Evolutionary conservation across 2,113 vertebrate species (phyloP).

Genomic region (Etia nguti): DNA sequence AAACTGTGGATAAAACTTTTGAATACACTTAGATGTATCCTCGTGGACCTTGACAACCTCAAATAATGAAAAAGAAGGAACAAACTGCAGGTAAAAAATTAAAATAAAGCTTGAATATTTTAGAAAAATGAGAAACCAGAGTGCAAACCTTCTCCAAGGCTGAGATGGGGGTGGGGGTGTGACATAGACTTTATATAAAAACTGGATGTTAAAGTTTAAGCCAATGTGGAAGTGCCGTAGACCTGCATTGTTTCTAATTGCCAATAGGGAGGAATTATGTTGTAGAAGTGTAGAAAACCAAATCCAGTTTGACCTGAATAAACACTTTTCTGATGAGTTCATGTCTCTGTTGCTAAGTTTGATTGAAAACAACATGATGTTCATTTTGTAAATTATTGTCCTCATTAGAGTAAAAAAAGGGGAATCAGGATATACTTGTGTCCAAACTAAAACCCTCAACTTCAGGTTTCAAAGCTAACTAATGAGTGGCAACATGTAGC

Average conservation of each 20-base stretch:
- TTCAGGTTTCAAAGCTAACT: background rate
- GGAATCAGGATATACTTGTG: background rate
- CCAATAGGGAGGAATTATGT: background rate
- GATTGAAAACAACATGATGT: background rate
- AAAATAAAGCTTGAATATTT: background rate
- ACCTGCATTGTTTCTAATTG: background rate
- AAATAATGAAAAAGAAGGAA: background rate
- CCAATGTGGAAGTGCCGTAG: rapidly evolving
- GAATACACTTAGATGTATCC: background rate
- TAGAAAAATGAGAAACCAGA: background rate
- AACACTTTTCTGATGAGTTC: background rate
- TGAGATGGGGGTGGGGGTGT: rapidly evolving
- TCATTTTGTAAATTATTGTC: background rate
- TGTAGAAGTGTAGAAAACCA: background rate
- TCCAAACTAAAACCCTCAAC: background rate
- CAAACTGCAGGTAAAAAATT: background rate
- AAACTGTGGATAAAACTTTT: rapidly evolving
- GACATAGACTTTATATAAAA: background rate
- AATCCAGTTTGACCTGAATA: background rate
- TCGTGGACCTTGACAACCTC: background rate
- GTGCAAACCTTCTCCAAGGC: background rate
- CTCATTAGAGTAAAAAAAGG: background rate
- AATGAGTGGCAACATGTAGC: background rate
- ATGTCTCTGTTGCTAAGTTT: background rate
- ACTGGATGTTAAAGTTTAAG: background rate